These are phyloP conservation scores for Chrysomallon squamiferum DNA, from an alignment of 1,140 invertebrate genomes.

Conservation along the genomic window DNA sequence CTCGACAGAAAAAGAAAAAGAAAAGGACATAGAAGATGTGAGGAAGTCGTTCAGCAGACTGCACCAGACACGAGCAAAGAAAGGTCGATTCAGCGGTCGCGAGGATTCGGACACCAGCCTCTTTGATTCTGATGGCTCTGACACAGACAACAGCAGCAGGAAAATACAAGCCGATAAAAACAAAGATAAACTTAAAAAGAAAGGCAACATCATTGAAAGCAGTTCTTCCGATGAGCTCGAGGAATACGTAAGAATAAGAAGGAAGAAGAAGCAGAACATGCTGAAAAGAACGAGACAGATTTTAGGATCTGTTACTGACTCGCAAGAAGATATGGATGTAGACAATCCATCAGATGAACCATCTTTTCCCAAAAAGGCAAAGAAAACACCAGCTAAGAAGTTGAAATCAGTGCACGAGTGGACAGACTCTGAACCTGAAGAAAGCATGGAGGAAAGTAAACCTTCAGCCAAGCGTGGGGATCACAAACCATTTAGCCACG, in stretches of 20 bases:
- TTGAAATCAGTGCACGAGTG: constrained; percentile 28
- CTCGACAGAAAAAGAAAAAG: constrained; percentile 77
- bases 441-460: constrained; percentile 5
- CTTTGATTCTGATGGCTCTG: constrained; percentile 28
- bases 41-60: constrained; percentile 84
- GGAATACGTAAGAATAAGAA: constrained; percentile 20
- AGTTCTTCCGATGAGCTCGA: constrained; percentile 31
- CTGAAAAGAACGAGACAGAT: constrained; percentile 19
- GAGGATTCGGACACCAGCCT: constrained; percentile 37
- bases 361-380: constrained; percentile 4
- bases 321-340: constrained; percentile 23
- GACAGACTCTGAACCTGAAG: constrained; percentile 28
- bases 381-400: constrained; percentile 10
- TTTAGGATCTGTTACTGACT: constrained; percentile 23
- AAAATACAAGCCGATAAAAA: constrained; percentile 35
- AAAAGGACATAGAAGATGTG: constrained; percentile 79
- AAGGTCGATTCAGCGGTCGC: constrained; percentile 25
- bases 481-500: constrained; percentile 13
- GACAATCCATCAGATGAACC: background rate
- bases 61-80: constrained; percentile 73
- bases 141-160: constrained; percentile 5
- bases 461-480: background rate
- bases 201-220: constrained; percentile 23
- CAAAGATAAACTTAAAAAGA: constrained; percentile 39
- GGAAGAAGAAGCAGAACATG: constrained; percentile 18